These are phyloP conservation scores for Drosophila recens DNA, from an alignment of 2,888 invertebrate genomes.

Conservation along the genomic window DNA sequence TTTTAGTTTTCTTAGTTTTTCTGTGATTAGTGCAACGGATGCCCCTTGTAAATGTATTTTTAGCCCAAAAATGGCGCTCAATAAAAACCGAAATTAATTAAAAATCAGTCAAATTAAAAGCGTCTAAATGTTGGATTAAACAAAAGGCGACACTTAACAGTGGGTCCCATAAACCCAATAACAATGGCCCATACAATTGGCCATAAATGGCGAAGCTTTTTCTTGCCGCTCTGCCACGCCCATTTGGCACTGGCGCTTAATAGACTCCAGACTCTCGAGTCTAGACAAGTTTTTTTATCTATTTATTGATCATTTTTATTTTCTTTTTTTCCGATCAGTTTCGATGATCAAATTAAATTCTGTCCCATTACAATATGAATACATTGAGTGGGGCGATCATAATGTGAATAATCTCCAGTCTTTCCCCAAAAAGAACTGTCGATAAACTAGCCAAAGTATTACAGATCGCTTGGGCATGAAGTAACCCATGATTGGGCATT, in stretches of 20 bases:
- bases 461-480: constrained; percentile 18
- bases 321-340: constrained; percentile 25
- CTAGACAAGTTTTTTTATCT: constrained; percentile 33
- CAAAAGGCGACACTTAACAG: constrained; percentile 55
- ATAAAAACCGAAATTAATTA: constrained; percentile 64
- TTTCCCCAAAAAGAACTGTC: constrained; percentile 17
- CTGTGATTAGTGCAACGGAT: constrained; percentile 41
- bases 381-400: constrained; percentile 36
- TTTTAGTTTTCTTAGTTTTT: background rate
- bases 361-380: constrained; percentile 52
- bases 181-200: constrained; percentile 63
- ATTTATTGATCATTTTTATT: constrained; percentile 11
- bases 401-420: constrained; percentile 29
- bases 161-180: constrained; percentile 37
- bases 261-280: constrained; percentile 22
- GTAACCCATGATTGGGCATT: constrained; percentile 48
- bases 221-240: constrained; percentile 47
- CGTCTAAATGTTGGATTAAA: constrained; percentile 40
- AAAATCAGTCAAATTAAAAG: constrained; percentile 57
- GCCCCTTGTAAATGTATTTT: constrained; percentile 22
- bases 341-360: constrained; percentile 53
- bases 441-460: constrained; percentile 13
- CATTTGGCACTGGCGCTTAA: constrained; percentile 47
- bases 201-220: constrained; percentile 39
- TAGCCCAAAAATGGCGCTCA: constrained; percentile 30